Evolutionary conservation across 2,113 vertebrate species (phyloP).

Genomic region (Phaethon lepturus): DNA sequence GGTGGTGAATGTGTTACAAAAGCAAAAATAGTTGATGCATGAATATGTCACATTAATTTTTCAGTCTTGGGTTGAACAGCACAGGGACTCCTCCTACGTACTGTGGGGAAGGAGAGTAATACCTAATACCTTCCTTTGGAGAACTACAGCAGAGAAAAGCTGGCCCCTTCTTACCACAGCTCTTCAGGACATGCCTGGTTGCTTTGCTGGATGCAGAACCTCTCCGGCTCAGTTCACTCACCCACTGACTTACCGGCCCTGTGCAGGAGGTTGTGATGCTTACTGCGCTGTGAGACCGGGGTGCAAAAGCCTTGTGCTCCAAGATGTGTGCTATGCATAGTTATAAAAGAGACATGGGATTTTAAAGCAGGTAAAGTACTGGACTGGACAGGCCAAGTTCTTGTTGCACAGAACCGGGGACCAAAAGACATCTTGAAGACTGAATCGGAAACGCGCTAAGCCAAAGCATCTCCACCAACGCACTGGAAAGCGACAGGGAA

Average conservation of each 20-base stretch:
- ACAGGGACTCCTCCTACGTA: neutral
- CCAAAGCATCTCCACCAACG: neutral
- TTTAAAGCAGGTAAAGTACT: neutral
- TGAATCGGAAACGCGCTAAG: neutral
- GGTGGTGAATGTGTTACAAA: neutral
- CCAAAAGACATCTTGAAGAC: neutral
- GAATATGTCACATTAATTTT: neutral
- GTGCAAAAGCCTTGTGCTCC: neutral
- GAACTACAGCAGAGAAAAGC: neutral
- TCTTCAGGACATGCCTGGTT: neutral
- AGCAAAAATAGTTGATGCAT: neutral
- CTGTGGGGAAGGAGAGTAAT: neutral
- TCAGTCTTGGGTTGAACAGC: neutral
- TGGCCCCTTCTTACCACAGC: neutral
- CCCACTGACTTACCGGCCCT: neutral
- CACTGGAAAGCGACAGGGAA: neutral
- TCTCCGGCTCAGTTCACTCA: neutral
- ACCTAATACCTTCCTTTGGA: neutral
- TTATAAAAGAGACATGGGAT: neutral
- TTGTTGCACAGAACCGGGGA: neutral
- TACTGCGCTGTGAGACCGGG: neutral
- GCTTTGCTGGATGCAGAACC: neutral
- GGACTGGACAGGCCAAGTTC: neutral
- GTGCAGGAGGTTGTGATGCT: neutral
- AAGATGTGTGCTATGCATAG: neutral